Conservation (phyloP, 2,113 vertebrate species). For the Phyllostomus discolor region DNA sequence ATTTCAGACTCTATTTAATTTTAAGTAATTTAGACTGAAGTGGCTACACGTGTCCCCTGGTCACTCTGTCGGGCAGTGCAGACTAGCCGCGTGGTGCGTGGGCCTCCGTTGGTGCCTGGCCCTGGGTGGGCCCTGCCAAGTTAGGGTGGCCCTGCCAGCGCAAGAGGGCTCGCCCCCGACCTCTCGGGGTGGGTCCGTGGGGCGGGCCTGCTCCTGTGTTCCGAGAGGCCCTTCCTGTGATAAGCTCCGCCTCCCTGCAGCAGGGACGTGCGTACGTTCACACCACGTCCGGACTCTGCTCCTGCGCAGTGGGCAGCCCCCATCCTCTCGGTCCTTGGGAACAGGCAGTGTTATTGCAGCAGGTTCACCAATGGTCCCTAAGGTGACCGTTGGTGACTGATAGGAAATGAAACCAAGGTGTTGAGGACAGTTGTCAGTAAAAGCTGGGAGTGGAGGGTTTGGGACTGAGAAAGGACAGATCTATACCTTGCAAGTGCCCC, state of each 20-base stretch:
- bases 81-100: neutral
- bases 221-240: neutral
- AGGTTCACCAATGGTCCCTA: neutral
- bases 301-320: neutral
- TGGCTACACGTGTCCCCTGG: neutral
- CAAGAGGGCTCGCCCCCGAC: neutral
- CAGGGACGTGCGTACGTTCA: neutral
- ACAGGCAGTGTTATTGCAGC: neutral
- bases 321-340: neutral
- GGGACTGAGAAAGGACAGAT: neutral
- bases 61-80: neutral
- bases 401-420: neutral
- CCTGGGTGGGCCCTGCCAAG: neutral
- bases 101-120: neutral
- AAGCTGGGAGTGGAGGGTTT: neutral
- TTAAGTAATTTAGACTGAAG: neutral
- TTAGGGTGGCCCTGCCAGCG: neutral
- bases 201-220: neutral
- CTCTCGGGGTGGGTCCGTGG: rapidly evolving
- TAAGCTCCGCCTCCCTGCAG: neutral
- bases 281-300: neutral
- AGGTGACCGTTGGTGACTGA: neutral
- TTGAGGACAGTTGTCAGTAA: neutral
- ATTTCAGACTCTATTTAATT: neutral
- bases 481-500: neutral